A percentile compares a stretch with the other conserved stretches of the same genome.
Conservation (phyloP, 2,888 invertebrate genomes). For the Drosophila mettleri region DNA sequence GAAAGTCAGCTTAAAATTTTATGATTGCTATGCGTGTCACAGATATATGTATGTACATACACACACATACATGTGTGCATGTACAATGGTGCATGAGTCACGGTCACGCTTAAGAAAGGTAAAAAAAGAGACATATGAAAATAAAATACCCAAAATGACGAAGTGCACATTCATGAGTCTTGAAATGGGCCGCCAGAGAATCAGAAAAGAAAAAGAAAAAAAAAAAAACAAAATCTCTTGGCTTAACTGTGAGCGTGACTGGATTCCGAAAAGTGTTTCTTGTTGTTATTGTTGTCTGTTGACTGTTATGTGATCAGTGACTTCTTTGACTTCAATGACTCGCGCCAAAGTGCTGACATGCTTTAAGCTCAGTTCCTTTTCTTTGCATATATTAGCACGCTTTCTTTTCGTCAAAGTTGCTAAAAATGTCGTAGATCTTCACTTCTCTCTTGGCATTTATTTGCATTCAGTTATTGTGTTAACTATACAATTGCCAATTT, state of each 20-base stretch:
- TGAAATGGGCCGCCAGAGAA: constrained; percentile 61
- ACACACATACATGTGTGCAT: no score
- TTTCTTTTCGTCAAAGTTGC: constrained; percentile 6
- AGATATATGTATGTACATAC: constrained; percentile 2
- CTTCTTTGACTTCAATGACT: constrained; percentile 41
- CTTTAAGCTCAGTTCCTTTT: not conserved
- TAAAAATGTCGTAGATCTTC: constrained; percentile 47
- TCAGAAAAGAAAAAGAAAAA: constrained; percentile 45
- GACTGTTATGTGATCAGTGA: constrained; percentile 22
- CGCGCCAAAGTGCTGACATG: constrained; percentile 45
- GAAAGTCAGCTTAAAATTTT: constrained; percentile 18
- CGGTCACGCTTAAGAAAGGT: constrained; percentile 56
- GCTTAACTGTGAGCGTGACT: constrained; percentile 55
- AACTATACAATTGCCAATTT: constrained; percentile 32
- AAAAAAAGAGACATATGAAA: constrained; percentile 45
- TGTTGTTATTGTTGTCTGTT: constrained; percentile 6
- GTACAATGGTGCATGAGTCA: constrained; percentile 69
- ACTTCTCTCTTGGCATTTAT: constrained; percentile 61
- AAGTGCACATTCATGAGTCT: constrained; percentile 76
- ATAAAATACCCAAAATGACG: constrained; percentile 66
- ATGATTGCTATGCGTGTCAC: constrained; percentile 36
- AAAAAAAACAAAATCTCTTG: constrained; percentile 10
- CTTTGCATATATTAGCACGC: constrained; percentile 17
- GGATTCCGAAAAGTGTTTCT: constrained; percentile 34
- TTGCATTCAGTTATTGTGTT: constrained; percentile 26